A percentile compares a stretch with the other conserved stretches of the same genome.
phyloP scores from a whole-genome alignment of 2,113 vertebrate genomes.

The Cynoglossus semilaevis region DNA sequence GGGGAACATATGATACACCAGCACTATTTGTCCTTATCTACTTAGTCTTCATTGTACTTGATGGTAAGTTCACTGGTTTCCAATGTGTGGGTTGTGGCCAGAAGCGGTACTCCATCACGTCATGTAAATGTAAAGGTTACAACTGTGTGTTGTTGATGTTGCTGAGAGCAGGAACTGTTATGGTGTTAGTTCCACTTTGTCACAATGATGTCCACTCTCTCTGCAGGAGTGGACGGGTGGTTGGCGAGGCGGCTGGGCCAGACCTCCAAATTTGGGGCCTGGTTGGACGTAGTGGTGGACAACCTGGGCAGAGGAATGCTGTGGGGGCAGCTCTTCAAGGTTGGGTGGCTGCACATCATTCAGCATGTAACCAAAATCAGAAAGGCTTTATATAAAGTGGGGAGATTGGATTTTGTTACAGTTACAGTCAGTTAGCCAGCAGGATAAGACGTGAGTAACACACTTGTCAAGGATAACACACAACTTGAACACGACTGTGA shows the following conservation, averaged over 20 bases:
- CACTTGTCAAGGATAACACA: too few relatives aligned
- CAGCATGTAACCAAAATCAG: neutral
- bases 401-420: too few relatives aligned
- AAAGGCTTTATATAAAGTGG: too few relatives aligned
- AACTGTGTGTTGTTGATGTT: too few relatives aligned
- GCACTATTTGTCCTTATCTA: conserved; percentile 52
- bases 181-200: neutral
- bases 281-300: conserved; percentile 74
- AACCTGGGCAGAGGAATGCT: conserved; percentile 71
- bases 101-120: too few relatives aligned
- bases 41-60: conserved; percentile 46
- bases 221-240: conserved; percentile 70
- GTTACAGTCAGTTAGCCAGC: too few relatives aligned
- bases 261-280: conserved; percentile 69
- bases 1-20: conserved; percentile 44
- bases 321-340: conserved; percentile 66
- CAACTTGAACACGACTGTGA: too few relatives aligned
- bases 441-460: too few relatives aligned
- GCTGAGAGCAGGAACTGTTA: too few relatives aligned
- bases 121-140: too few relatives aligned
- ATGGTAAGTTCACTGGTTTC: conserved; percentile 49
- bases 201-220: neutral
- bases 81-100: too few relatives aligned
- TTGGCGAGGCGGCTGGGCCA: conserved; percentile 62
- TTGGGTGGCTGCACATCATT: conserved; percentile 13